Percentiles rank a stretch among this genome's conserved stretches.
phyloP scores from a whole-genome alignment of 2,113 vertebrate species.

The Atractosteus spatula region DNA sequence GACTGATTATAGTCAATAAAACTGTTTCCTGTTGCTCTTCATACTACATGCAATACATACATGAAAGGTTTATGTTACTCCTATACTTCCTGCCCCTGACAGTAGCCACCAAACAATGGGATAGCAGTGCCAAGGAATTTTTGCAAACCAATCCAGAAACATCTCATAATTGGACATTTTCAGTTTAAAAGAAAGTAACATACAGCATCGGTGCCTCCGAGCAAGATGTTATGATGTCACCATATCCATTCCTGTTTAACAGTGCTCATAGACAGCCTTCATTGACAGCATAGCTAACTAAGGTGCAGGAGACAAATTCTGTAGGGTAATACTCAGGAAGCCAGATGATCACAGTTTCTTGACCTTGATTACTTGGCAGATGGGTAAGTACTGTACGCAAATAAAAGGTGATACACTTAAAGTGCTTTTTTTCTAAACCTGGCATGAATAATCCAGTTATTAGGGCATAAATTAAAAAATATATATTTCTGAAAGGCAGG shows the following conservation, averaged over 20 bases:
- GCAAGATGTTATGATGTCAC: neutral
- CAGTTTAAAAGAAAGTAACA: too few species aligned
- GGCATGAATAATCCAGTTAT: slow-evolving; percentile 31
- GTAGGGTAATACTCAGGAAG: slow-evolving; percentile 42
- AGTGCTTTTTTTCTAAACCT: slow-evolving; percentile 32
- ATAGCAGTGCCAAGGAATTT: too few species aligned
- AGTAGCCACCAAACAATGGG: too few species aligned
- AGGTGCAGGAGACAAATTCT: slow-evolving; percentile 2
- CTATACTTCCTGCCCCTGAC: too few species aligned
- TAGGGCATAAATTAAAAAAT: neutral
- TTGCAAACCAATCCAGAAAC: too few species aligned
- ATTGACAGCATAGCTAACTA: slow-evolving; percentile 13
- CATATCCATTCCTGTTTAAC: neutral
- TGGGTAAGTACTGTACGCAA: slow-evolving; percentile 48
- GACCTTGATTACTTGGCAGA: slow-evolving; percentile 48
- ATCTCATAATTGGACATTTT: too few species aligned
- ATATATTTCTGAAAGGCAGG: neutral
- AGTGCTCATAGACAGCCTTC: neutral
- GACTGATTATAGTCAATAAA: too few species aligned
- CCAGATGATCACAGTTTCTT: slow-evolving; percentile 28
- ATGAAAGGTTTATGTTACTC: too few species aligned
- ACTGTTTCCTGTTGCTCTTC: too few species aligned
- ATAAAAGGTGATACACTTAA: slow-evolving; percentile 38
- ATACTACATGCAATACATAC: too few species aligned
- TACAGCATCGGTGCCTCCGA: neutral